phyloP scores from a whole-genome alignment of 37 sponge, comb jelly and placozoan species.

The Corticium candelabrum region DNA sequence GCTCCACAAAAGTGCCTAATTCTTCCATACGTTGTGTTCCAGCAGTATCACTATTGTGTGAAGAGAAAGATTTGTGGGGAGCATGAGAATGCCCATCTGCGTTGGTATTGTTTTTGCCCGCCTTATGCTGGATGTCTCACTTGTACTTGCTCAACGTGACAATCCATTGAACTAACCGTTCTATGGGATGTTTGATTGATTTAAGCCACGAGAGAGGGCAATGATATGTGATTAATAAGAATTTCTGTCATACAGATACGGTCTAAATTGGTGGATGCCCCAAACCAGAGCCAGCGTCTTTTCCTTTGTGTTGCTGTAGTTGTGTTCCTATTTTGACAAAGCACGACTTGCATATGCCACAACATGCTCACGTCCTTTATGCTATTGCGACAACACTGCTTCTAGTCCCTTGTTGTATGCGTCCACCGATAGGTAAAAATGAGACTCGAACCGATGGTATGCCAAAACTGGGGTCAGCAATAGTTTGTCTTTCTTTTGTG shows the following conservation, averaged over 20 bases:
- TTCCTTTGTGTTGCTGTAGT: constrained; percentile 19
- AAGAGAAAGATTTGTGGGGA: no score
- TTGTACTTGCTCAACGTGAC: no score
- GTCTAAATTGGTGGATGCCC: neutral
- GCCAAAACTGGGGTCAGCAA: constrained; percentile 10
- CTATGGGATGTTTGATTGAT: no score
- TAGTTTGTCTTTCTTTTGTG: constrained; percentile 1
- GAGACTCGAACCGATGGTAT: constrained; percentile 1
- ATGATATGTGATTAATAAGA: no score
- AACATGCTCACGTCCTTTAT: constrained; percentile 8
- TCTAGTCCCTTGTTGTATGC: constrained; percentile 16
- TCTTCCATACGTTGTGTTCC: no score
- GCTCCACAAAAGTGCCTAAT: no score
- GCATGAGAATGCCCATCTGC: no score
- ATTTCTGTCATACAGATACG: neutral
- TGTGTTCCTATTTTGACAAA: neutral
- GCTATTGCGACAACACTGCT: constrained; percentile 29
- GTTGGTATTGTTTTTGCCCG: no score
- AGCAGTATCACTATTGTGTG: no score
- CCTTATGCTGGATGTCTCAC: no score
- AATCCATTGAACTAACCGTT: no score
- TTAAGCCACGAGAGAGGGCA: constrained; percentile 3
- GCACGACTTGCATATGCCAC: constrained; percentile 21
- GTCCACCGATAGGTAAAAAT: constrained; percentile 21
- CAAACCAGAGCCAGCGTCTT: no score